Base-by-base conservation (phyloP, 2,797 vertebrate species). In the Syngnathus acus region DNA sequence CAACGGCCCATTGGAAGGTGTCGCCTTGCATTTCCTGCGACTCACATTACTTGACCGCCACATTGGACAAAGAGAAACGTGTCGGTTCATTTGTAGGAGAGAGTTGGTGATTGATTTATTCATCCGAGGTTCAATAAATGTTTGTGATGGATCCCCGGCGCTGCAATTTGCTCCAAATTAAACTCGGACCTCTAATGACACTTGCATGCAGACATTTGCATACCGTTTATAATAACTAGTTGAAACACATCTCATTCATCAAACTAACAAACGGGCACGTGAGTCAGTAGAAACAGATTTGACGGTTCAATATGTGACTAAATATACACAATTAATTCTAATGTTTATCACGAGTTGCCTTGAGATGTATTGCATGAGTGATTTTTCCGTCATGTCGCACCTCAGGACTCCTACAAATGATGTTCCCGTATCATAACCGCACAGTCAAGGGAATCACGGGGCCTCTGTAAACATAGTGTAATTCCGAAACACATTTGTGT, bases 61-160 rank as follows among this genome's bases (percentile, higher is more conserved):
- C 65, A 76, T 82, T 82, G 58, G 65, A 86, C 84, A 82, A 80
- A 79, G 80, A 79, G 71, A 77, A 74, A 59, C 38, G 73, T 78
- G 78, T 77, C 78, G 76, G 79, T 80, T 86, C 69, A 84, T 87
- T 88, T 83, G 81, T 85, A 80, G 78, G 74, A 65, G 70, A 54
- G 77, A 14, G 40, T 82, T 80, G 77, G 77, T 84, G 84, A 86
- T 89, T 84, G 82, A 86, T 87, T 87, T 85, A 81, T 86, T 85
- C 82, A 84, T 84, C 77, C 54, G 53, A 66, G 66, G 72, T 79
- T 84, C 81, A 74, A 84, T 81, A 86, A 85, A 86, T 84, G 81
- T 87, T 87, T 85, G 70, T 39, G 78, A 86, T 78, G 78, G 81
- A 77, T 83, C 78, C 84, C 74, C 78, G 55, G 69, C 73, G 79